A percentile compares a stretch with the other conserved stretches of the same genome.
These are phyloP conservation scores for Neofelis nebulosa DNA, from an alignment of 2,113 vertebrate species.

Conservation along the genomic window DNA sequence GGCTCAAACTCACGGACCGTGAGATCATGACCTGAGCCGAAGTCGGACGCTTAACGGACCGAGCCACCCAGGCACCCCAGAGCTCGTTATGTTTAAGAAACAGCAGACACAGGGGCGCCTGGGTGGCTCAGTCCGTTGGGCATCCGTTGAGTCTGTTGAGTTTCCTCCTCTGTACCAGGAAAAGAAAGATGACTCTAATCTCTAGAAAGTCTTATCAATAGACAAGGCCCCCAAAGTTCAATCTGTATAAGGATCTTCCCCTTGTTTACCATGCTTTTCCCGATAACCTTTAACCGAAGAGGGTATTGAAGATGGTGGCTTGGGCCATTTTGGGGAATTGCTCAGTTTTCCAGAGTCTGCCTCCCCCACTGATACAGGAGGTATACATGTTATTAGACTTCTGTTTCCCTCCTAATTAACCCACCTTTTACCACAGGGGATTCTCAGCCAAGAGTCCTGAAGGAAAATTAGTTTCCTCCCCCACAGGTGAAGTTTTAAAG, in stretches of 20 bases:
- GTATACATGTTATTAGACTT: background rate
- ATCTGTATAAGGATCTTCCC: background rate
- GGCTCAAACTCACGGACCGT: rapidly evolving
- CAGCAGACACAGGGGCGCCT: background rate
- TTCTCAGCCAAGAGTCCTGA: background rate
- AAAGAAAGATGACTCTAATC: background rate
- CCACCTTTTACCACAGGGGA: background rate
- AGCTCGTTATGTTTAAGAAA: background rate
- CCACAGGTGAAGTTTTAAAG: background rate
- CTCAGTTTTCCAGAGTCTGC: background rate
- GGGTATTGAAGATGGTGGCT: background rate
- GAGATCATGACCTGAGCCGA: no score
- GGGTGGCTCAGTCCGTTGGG: no score
- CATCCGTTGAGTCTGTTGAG: no score
- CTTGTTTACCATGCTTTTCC: background rate
- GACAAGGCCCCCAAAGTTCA: background rate
- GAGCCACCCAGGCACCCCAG: no score
- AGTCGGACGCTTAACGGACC: no score
- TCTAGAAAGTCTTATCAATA: background rate
- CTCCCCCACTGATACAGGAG: background rate
- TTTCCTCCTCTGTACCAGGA: background rate
- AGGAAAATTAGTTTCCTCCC: background rate
- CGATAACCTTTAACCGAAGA: background rate
- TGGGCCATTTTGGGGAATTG: background rate
- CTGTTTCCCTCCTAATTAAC: background rate